These are phyloP conservation scores for Crossaster papposus DNA, from an alignment of 53 echinoderm and acorn worm species.

Conservation along the genomic window DNA sequence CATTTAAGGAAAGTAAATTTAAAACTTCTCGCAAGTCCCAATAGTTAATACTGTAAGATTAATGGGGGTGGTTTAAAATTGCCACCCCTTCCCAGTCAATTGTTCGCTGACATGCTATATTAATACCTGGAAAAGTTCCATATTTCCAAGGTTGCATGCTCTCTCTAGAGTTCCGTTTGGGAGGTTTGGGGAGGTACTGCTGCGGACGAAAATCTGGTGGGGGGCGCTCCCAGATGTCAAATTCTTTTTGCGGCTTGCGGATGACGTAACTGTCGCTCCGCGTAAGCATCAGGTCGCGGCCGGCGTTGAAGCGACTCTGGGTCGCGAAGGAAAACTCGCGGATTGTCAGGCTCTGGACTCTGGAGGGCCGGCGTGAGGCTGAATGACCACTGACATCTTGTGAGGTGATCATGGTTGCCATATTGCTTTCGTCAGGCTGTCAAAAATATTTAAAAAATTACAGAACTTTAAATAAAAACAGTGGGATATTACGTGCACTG, in stretches of 20 bases:
- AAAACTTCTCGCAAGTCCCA: no score
- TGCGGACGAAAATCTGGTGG: slow-evolving; percentile 96
- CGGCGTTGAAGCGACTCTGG: slow-evolving; percentile 69
- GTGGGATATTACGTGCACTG: no score
- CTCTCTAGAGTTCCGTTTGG: slow-evolving; percentile 86
- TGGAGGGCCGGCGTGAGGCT: slow-evolving; percentile 18
- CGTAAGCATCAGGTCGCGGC: slow-evolving; percentile 72
- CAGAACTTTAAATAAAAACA: not conserved
- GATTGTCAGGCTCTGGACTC: slow-evolving; percentile 29
- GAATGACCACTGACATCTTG: not conserved
- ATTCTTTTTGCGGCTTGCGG: slow-evolving; percentile 45
- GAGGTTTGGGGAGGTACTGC: slow-evolving; percentile 85
- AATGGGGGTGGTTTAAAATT: no score
- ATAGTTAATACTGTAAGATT: no score
- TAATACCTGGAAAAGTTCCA: slow-evolving; percentile 71
- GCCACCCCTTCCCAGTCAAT: no score
- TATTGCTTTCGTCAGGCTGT: not conserved
- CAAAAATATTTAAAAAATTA: not conserved
- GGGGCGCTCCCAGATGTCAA: slow-evolving; percentile 81
- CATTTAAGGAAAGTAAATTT: no score
- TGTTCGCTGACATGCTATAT: no score
- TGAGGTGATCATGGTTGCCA: slow-evolving; percentile 46
- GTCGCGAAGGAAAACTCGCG: slow-evolving; percentile 56
- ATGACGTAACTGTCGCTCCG: slow-evolving; percentile 79
- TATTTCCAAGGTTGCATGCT: slow-evolving; percentile 96